phyloP scores from a whole-genome alignment of 2,888 invertebrate species.

The Clitarchus hookeri region DNA sequence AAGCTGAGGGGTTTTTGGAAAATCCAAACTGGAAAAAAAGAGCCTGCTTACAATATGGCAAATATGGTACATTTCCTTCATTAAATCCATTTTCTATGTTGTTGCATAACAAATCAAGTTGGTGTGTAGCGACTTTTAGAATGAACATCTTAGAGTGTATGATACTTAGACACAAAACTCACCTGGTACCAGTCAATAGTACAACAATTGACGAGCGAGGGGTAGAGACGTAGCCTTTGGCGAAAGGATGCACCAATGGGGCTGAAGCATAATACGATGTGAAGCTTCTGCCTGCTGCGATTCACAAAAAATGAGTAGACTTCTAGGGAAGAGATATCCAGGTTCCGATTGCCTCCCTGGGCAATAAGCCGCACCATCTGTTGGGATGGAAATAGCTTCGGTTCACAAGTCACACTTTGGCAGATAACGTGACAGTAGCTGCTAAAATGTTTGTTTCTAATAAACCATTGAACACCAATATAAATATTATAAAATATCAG shows the following conservation, averaged over 20 bases:
- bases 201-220: constrained; percentile 85
- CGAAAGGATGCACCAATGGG: constrained; percentile 84
- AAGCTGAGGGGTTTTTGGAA: too few relatives aligned
- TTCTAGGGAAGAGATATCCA: constrained; percentile 79
- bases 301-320: constrained; percentile 76
- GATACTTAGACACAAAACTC: constrained; percentile 26
- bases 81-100: too few relatives aligned
- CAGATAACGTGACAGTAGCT: too few relatives aligned
- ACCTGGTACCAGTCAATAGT: constrained; percentile 88
- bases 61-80: too few relatives aligned
- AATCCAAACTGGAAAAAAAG: too few relatives aligned
- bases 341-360: constrained; percentile 75
- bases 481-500: too few relatives aligned
- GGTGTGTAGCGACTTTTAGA: too few relatives aligned
- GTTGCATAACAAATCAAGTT: too few relatives aligned
- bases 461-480: too few relatives aligned
- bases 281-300: constrained; percentile 78
- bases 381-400: background rate
- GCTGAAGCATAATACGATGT: constrained; percentile 82
- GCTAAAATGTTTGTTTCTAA: too few relatives aligned
- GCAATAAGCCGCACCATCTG: constrained; percentile 67
- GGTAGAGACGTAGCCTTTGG: constrained; percentile 74
- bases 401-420: background rate
- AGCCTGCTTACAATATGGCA: too few relatives aligned
- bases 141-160: too few relatives aligned